A percentile compares a stretch with the other conserved stretches of the same genome.
Conservation (phyloP, 2,888 invertebrate genomes). For the Hyles lineata region DNA sequence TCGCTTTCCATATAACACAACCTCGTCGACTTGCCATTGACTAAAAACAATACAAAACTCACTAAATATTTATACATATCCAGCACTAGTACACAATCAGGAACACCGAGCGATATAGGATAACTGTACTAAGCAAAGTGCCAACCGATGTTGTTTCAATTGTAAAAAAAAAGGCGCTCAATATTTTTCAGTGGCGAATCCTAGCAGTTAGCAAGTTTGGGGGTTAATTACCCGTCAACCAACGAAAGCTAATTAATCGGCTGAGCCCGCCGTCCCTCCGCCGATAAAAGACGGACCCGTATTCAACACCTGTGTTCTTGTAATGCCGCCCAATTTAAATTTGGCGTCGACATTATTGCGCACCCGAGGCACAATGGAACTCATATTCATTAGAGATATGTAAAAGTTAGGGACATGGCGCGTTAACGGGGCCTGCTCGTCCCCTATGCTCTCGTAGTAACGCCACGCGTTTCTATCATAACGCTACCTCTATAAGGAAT, state of each 20-base stretch:
- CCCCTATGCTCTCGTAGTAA: conserved; percentile 18
- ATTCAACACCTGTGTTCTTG: conserved; percentile 61
- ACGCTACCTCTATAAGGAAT: conserved; percentile 46
- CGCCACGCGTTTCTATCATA: conserved; percentile 33
- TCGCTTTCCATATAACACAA: neutral
- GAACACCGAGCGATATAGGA: neutral
- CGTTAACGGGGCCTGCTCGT: neutral
- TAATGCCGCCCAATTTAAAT: conserved; percentile 60
- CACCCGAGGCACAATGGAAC: conserved; percentile 40
- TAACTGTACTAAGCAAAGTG: conserved; percentile 8
- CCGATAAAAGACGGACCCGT: conserved; percentile 56
- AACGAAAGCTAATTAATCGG: conserved; percentile 64
- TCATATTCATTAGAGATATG: conserved; percentile 41
- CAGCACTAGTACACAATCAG: neutral
- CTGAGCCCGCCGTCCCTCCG: conserved; percentile 44
- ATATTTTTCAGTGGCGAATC: conserved; percentile 44
- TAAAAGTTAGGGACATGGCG: conserved; percentile 40
- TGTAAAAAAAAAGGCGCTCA: conserved; percentile 40
- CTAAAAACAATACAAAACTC: neutral
- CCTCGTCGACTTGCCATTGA: neutral
- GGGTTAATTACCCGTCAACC: conserved; percentile 62
- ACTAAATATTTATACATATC: neutral
- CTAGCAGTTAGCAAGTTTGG: conserved; percentile 50
- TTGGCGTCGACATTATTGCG: conserved; percentile 50
- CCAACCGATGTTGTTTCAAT: conserved; percentile 29